Percentiles rank a stretch among this genome's conserved stretches.
Conservation (phyloP, 2,113 vertebrate genomes). For the Siniperca chuatsi region DNA sequence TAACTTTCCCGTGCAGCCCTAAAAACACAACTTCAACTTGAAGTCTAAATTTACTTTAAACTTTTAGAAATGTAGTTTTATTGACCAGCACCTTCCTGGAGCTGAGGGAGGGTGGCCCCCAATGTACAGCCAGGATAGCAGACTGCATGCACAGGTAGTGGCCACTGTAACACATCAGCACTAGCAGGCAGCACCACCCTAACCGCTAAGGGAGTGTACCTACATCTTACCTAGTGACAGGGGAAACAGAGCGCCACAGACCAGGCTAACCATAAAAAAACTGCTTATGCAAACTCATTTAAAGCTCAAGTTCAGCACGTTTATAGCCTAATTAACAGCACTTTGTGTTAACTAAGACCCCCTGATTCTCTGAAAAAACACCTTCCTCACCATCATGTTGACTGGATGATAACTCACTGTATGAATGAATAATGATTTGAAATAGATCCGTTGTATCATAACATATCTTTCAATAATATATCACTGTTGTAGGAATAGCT, state of each 20-base stretch:
- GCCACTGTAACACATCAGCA: constrained; percentile 78
- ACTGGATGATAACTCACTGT: constrained; percentile 39
- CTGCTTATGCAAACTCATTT: constrained; percentile 57
- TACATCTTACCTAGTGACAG: constrained; percentile 83
- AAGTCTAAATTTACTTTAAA: constrained; percentile 19
- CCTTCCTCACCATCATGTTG: constrained; percentile 3
- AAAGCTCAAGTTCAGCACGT: constrained; percentile 52
- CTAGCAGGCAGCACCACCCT: constrained; percentile 76
- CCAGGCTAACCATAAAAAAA: constrained; percentile 36
- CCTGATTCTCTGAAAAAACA: constrained; percentile 30
- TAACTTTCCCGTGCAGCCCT: constrained; percentile 6
- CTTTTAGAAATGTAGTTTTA: constrained; percentile 17
- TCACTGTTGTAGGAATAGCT: constrained; percentile 47
- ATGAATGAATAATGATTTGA: constrained; percentile 75
- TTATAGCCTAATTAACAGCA: constrained; percentile 21
- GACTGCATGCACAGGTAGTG: constrained; percentile 78
- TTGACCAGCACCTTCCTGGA: constrained; percentile 2
- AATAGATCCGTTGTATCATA: constrained; percentile 72
- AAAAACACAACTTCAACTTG: constrained; percentile 6
- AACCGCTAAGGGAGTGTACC: constrained; percentile 75
- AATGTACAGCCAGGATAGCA: constrained; percentile 52
- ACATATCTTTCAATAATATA: constrained; percentile 75
- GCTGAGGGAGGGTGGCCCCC: constrained; percentile 1
- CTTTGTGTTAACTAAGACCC: constrained; percentile 28
- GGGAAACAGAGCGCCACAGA: constrained; percentile 55